phyloP scores from a whole-genome alignment of 1,140 invertebrate genomes.

The Teleopsis dalmanni region DNA sequence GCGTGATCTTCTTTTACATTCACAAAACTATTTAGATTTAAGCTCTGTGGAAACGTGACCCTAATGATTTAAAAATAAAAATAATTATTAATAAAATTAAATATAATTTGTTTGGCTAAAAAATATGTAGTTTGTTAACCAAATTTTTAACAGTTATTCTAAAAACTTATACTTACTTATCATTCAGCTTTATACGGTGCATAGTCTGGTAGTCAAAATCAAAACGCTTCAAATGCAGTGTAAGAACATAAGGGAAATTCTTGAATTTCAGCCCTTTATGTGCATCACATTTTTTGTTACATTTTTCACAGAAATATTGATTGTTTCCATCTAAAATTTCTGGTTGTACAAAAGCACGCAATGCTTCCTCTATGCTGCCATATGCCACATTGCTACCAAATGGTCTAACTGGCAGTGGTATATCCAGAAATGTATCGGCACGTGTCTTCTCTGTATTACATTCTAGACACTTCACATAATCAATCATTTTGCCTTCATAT shows the following conservation, averaged over 20 bases:
- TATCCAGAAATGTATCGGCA: conserved; percentile 81
- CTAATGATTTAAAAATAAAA: conserved; percentile 50
- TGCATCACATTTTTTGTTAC: conserved; percentile 82
- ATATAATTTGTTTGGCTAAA: not conserved
- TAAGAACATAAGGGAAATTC: conserved; percentile 82
- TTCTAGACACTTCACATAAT: conserved; percentile 86
- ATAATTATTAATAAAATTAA: not conserved
- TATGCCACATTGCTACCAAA: conserved; percentile 74
- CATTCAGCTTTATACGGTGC: conserved; percentile 84
- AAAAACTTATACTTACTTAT: conserved; percentile 75
- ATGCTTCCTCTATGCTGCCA: conserved; percentile 77
- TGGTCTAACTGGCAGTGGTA: conserved; percentile 78
- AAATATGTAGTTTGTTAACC: not conserved
- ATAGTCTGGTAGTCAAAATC: conserved; percentile 85
- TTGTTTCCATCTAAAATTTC: conserved; percentile 81
- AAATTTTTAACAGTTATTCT: too few relatives aligned
- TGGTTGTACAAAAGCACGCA: conserved; percentile 77
- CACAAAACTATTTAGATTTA: conserved; percentile 74
- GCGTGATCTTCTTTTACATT: conserved; percentile 18
- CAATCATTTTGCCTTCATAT: conserved; percentile 75
- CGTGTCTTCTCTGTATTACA: conserved; percentile 78
- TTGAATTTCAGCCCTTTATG: conserved; percentile 87
- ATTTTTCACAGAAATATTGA: conserved; percentile 85
- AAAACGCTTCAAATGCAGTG: conserved; percentile 83
- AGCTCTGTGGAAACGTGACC: conserved; percentile 74